Base-by-base conservation (phyloP, 2,113 vertebrate species). In the Scatophagus argus region DNA sequence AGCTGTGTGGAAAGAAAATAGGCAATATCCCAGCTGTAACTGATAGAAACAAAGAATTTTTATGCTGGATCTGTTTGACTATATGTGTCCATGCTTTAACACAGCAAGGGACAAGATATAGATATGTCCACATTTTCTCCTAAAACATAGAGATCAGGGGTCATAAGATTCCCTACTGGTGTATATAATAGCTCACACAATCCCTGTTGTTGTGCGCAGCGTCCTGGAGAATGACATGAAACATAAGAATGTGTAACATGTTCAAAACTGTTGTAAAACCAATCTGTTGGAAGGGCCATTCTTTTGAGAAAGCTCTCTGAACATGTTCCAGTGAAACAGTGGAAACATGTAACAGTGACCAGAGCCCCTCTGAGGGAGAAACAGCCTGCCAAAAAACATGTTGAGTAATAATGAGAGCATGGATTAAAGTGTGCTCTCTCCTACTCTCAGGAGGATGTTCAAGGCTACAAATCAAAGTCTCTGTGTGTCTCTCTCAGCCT, bases 401-500 rank as follows among this genome's bases (percentile, higher is more conserved):
- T 77, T 79, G 83, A 89, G 70, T 74, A 87, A 83, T 72, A 58
- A 64, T 13, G 4, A 55, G 47, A 82, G 59, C 25, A 76, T 54
- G 51, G 46, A 73, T 21, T 10, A 2, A 39, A 54, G 36, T 36
- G 69, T 52, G 47, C 79, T 79, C 79, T 23, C 13, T 55, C 11
- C 16, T 2, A 3, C 46, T n/a, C 70, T 79, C 3, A 49, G 46
- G 36, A 51, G 38, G 36, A 17, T 44, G 36, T 11, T 77, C 3
- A 6, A 62, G 55, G 56, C 66, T 64, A 11, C 21, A 41, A 69
- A 56, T 31, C 5, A 34, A 43, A 14, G 29, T 56, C 56, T 43
- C 9, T n/a, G 23, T 66, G 31, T 32, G 16, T 47, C 12, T 46
- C 8, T 66, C 14, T 32, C 13, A 34, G 46, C 23, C 41, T 68